Evolutionary conservation across 2,888 invertebrate species (phyloP), one percentile per base, ranked within the genome.

Genomic region (Uropetala carovei): DNA sequence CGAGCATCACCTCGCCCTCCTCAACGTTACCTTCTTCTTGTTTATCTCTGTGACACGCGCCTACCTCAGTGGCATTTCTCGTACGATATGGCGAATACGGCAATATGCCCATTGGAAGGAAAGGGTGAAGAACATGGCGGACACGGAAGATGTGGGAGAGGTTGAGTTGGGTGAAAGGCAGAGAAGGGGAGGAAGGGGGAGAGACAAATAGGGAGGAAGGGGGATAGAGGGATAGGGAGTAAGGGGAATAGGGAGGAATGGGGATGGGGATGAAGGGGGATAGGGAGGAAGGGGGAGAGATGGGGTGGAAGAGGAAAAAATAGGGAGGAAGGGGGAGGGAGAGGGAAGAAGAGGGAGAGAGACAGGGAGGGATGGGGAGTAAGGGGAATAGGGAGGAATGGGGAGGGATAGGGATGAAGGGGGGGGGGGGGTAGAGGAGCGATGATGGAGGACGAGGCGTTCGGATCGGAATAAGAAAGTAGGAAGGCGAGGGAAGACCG

Each of bases 381-480:
- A 30, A 43, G 30, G 30, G 75, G 75, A 13, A 27, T 22, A 11
- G 14, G n/a, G 7, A n/a, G 30, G 27, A 30, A 30, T 7, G 18
- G 27, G 82, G 43, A 11, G n/a, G 64, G n/a, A n/a, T 10, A 7
- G 13, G n/a, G 64, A 13, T 7, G 64, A 64, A 18, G 82, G 16
- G 82, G 82, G 30, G 82, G 82, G 18, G 30, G 82, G 82, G 30
- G 82, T 27, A 4, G 30, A 14, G 82, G 43, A 43, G 82, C 43
- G 82, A 82, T 82, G 82, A 82, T 82, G 82, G 82, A 82, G 82
- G 82, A 43, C 43, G 59, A 59, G 60, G 14, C 86, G 59, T 30
- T 60, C 60, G 60, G 27, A 9, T 18, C 60, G 60, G 86, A 86
- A 86, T 86, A 86, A 86, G 59, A 86, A 86, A 86, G 86, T 60